Base-by-base conservation (phyloP, 30 jellyfish, hydroid and myxozoan species). In the Cassiopea xamachana region DNA sequence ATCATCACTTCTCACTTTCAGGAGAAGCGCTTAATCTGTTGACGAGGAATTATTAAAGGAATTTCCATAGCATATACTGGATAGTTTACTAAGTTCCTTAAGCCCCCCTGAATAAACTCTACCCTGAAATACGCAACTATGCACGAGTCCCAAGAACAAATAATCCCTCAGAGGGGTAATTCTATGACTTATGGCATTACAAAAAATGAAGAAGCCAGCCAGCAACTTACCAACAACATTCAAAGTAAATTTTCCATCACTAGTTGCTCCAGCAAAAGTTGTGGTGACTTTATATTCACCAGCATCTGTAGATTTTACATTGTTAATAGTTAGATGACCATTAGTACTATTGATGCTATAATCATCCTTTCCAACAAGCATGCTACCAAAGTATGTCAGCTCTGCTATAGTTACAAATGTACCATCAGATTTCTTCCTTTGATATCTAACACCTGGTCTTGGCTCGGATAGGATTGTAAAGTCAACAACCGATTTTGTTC, bases 201-300 rank as follows among this genome's bases (percentile, higher is more conserved):
- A 27, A 6, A 62, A 2, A 64, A 5, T 17, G 74, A 4, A 2
- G 74, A 71, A 71, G 50, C 27, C 2, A 14, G 49, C 39, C 7
- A n/a, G 18, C 45, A 61, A 87, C 86, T 58, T 58, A 87, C 87
- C 71, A 43, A 82, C 93, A 2, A 64, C 93, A 39, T 55, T 69
- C 7, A 84, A 58, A 2, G 39, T 84, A 68, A 84, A 84, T 19
- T 8, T 27, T 19, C 68, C 85, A 15, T 43, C 19, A 39, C 1
- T 48, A 9, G 15, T 46, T 19, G 62, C 1, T n/a, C 92, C 92
- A 46, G 51, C 43, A 1, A 45, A 71, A 4, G 61, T 80, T 17
- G 92, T 5, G 10, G 46, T 49, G 1, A 75, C 93, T 16, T 16
- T 68, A 75, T 86, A 86, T 7, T 74, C 86, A 2, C 93, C 87